phyloP scores from a whole-genome alignment of 92 coral and sea anemone species.

The Zoanthus sociatus region DNA sequence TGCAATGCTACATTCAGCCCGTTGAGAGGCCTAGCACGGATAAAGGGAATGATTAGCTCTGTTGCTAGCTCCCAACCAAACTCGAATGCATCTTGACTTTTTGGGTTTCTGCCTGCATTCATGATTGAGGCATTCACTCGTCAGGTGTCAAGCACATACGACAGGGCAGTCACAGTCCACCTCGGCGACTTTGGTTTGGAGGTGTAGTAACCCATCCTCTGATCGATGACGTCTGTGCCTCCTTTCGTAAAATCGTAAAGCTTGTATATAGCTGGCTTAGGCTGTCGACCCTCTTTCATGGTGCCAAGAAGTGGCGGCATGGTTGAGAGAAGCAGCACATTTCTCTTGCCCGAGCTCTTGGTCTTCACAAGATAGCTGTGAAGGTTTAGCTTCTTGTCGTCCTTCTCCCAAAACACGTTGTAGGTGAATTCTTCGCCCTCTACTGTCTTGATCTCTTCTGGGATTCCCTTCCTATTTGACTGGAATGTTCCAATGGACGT shows the following conservation, averaged over 20 bases:
- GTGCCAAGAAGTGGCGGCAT: conserved; percentile 25
- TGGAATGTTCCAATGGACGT: conserved; percentile 50
- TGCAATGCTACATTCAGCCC: conserved; percentile 23
- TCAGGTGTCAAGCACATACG: conserved; percentile 48
- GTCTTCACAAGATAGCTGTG: conserved; percentile 50
- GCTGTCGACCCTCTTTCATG: conserved; percentile 41
- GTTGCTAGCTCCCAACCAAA: conserved; percentile 32
- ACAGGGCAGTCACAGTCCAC: conserved; percentile 45
- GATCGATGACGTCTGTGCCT: conserved; percentile 34
- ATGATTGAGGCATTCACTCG: conserved; percentile 44
- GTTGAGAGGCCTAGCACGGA: conserved; percentile 23
- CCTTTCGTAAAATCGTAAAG: conserved; percentile 53
- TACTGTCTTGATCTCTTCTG: conserved; percentile 43
- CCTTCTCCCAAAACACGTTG: conserved; percentile 24
- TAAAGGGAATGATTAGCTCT: conserved; percentile 23
- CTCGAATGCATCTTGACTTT: conserved; percentile 24
- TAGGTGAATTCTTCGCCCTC: conserved; percentile 24
- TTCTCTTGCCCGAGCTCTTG: conserved; percentile 27
- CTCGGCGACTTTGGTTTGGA: conserved; percentile 46
- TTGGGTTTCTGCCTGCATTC: conserved; percentile 5
- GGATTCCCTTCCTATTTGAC: conserved; percentile 55
- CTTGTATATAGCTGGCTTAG: conserved; percentile 51
- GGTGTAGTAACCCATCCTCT: conserved; percentile 23
- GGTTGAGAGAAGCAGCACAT: conserved; percentile 51
- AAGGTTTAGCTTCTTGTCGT: conserved; percentile 37